Conservation (phyloP, 2,888 invertebrate species). For the Formica aserva region DNA sequence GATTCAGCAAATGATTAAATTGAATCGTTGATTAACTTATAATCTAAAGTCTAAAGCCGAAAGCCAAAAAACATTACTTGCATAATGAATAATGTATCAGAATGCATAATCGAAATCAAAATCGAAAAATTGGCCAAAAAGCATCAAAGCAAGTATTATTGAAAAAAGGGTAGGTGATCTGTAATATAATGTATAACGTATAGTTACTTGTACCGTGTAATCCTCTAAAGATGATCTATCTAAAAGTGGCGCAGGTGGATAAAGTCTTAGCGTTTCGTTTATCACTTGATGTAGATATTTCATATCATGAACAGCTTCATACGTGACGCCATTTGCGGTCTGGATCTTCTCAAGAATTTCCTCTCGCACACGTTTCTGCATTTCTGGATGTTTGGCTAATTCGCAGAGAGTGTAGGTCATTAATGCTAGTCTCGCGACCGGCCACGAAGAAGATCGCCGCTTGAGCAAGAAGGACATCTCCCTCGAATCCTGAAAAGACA, state of each 20-base stretch:
- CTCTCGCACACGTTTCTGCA: constrained; percentile 73
- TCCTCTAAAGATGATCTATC: constrained; percentile 76
- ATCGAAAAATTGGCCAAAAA: too few species aligned
- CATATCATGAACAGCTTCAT: constrained; percentile 77
- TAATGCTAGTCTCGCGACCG: constrained; percentile 77
- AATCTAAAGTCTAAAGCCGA: too few species aligned
- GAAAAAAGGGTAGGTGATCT: too few species aligned
- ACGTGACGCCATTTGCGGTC: constrained; percentile 70
- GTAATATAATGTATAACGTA: too few species aligned
- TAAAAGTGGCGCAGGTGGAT: constrained; percentile 79
- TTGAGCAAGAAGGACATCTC: constrained; percentile 78
- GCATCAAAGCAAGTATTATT: too few species aligned
- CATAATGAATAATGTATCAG: too few species aligned
- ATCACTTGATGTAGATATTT: constrained; percentile 79
- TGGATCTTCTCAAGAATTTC: constrained; percentile 73
- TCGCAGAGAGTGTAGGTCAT: constrained; percentile 76
- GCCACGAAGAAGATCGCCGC: constrained; percentile 80
- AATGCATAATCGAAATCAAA: too few species aligned
- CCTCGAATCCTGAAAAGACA: constrained; percentile 74
- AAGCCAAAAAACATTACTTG: too few species aligned
- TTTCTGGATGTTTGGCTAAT: constrained; percentile 76
- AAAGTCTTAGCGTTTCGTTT: constrained; percentile 79
- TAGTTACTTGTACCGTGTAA: constrained; percentile 72
- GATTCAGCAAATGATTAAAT: too few species aligned
- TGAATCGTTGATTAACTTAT: too few species aligned